Conservation (phyloP, 2,888 invertebrate species). For the Zaprionus bogoriensis region DNA sequence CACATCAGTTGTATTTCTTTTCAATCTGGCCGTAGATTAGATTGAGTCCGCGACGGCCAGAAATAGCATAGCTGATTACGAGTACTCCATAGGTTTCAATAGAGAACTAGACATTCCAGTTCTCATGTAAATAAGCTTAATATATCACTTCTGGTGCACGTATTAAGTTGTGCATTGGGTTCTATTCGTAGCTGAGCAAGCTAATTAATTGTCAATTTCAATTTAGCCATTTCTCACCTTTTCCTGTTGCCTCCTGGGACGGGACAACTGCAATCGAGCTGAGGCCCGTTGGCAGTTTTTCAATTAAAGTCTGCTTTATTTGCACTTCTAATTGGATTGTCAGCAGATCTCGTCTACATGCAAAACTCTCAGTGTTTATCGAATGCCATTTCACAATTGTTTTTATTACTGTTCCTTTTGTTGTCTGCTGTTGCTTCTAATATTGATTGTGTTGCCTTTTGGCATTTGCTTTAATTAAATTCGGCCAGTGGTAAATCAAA, state of each 20-base stretch:
- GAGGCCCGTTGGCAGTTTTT: constrained; percentile 36
- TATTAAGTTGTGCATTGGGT: background rate
- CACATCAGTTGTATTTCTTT: background rate
- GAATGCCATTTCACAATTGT: background rate
- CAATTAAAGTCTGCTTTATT: constrained; percentile 57
- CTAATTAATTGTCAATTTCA: constrained; percentile 5
- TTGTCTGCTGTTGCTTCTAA: too few species aligned
- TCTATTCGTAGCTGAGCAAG: background rate
- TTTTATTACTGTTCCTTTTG: constrained; percentile 14
- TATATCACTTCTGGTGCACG: background rate
- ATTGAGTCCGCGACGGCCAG: background rate
- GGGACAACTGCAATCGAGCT: constrained; percentile 4
- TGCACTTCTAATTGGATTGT: constrained; percentile 68
- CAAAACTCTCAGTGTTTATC: constrained; percentile 14
- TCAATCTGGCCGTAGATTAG: background rate
- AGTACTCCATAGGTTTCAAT: background rate
- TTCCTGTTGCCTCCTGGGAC: constrained; percentile 5
- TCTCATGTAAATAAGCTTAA: background rate
- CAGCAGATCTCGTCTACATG: constrained; percentile 17
- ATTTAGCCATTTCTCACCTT: constrained; percentile 3
- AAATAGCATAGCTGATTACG: background rate
- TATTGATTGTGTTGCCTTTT: constrained; percentile 26
- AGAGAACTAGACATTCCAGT: too few species aligned
- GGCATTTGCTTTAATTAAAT: constrained; percentile 68
- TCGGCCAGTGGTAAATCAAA: constrained; percentile 57